Evolutionary conservation across 2,797 vertebrate species (phyloP), one percentile per base, ranked within the genome.

Genomic region (Kryptolebias ocellatus): DNA sequence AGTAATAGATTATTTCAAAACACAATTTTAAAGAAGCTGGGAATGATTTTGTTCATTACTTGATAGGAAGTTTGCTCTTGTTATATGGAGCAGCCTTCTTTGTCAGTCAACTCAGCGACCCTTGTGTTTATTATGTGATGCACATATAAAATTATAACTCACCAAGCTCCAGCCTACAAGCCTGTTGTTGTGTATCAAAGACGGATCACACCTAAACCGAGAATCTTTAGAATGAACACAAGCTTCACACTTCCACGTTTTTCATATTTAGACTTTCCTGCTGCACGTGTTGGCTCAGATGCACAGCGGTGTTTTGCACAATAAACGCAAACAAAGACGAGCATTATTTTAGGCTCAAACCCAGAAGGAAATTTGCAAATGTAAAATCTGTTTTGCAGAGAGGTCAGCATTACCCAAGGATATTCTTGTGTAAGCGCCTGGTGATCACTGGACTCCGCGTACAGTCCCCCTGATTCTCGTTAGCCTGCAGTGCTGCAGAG

Each of bases 401-500:
- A 58, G 47, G 27, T 28, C 11, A 44, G 52, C 47, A 76, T 56
- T 49, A 60, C 39, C 29, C 0, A 47, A 31, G 1, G 51, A 64
- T 29, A 77, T 59, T 59, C 70, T 73, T 64, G 64, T 34, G 27
- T 52, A 57, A 76, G 60, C 70, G 57, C n/a, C 75, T 83, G 73
- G 86, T 77, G 74, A 86, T 83, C 65, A 80, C 66, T 51, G 34
- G 52, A 74, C 72, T 62, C 42, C 42, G 28, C 20, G 31, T 51
- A 45, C 53, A 60, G 66, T 60, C 70, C 58, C 9, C 53, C 67
- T 60, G 64, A 39, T 39, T 39, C 37, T 69, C 47, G 10, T 60
- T 56, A 29, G 57, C 70, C 56, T 69, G 37, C 45, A 71, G 80
- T 14, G 55, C 92, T 91, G 90, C 91, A 93, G 87, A 93, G 91